Percentiles rank a stretch among this genome's conserved stretches.
Conservation (phyloP, 1,140 invertebrate species). For the Oscheius sp. region DNA sequence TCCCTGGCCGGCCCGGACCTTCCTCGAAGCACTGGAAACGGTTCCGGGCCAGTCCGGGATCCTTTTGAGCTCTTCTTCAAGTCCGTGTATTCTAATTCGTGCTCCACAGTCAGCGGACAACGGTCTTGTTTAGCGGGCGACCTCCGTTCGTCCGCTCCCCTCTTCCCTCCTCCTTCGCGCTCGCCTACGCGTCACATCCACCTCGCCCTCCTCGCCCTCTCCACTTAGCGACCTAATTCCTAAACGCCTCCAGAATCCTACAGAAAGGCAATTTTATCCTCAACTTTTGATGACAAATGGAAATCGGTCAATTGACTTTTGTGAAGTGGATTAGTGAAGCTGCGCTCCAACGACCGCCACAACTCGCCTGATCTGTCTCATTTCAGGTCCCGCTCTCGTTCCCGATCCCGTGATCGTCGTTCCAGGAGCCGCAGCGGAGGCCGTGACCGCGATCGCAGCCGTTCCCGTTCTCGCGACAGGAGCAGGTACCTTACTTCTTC, state of each 20-base stretch:
- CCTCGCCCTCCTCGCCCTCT: constrained; percentile 15
- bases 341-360: background rate
- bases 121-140: constrained; percentile 17
- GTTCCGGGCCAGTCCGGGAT: too few relatives aligned
- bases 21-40: too few relatives aligned
- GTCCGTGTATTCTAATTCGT: background rate
- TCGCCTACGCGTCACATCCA: constrained; percentile 19
- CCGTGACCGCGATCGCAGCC: constrained; percentile 8
- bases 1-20: too few relatives aligned
- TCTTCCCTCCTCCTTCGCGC: constrained; percentile 19
- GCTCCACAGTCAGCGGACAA: background rate
- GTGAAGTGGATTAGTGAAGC: too few relatives aligned
- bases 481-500: constrained; percentile 17
- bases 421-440: constrained; percentile 5
- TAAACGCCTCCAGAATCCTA: too few relatives aligned
- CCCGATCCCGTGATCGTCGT: constrained; percentile 32
- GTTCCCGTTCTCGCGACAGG: constrained; percentile 16
- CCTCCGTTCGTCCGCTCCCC: constrained; percentile 26
- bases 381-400: constrained; percentile 19
- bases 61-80: too few relatives aligned
- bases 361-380: background rate
- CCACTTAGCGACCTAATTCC: constrained; percentile 22
- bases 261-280: too few relatives aligned
- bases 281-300: too few relatives aligned
- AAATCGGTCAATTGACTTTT: too few relatives aligned